Conservation (phyloP, 64 coral and sea anemone species). For the Montipora cactus region DNA sequence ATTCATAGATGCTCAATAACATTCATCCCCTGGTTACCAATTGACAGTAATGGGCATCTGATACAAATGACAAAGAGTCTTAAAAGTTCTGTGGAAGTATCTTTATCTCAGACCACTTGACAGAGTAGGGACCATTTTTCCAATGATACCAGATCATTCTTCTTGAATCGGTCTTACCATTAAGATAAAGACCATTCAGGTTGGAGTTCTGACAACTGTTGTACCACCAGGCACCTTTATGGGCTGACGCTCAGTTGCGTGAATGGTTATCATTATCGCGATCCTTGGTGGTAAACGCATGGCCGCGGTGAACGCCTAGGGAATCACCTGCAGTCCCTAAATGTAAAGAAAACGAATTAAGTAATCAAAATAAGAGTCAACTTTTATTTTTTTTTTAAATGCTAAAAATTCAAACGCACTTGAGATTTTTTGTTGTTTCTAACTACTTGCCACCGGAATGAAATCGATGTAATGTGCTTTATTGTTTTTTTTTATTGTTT, state of each 20-base stretch:
- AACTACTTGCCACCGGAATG: too few species aligned
- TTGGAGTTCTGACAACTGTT: background rate
- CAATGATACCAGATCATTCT: background rate
- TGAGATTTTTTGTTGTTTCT: too few species aligned
- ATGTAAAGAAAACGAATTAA: too few species aligned
- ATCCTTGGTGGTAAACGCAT: slow-evolving; percentile 43
- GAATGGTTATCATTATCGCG: background rate
- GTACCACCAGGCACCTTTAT: slow-evolving; percentile 48
- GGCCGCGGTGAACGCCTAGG: background rate
- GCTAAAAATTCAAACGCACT: too few species aligned
- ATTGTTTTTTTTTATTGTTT: too few species aligned
- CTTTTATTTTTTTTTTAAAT: too few species aligned
- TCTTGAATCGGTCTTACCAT: background rate
- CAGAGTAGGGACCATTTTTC: background rate
- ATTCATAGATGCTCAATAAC: too few species aligned
- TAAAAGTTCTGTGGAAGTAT: slow-evolving; percentile 25
- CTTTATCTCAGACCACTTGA: slow-evolving; percentile 22
- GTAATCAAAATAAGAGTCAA: too few species aligned
- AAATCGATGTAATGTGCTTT: too few species aligned
- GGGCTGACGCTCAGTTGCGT: background rate
- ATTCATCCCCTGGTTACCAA: too few species aligned
- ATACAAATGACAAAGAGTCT: too few species aligned
- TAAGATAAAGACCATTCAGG: slow-evolving; percentile 10
- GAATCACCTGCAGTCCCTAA: background rate
- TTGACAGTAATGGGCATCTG: too few species aligned